phyloP scores from a whole-genome alignment of 2,888 invertebrate species.

The Lapara coniferarum region DNA sequence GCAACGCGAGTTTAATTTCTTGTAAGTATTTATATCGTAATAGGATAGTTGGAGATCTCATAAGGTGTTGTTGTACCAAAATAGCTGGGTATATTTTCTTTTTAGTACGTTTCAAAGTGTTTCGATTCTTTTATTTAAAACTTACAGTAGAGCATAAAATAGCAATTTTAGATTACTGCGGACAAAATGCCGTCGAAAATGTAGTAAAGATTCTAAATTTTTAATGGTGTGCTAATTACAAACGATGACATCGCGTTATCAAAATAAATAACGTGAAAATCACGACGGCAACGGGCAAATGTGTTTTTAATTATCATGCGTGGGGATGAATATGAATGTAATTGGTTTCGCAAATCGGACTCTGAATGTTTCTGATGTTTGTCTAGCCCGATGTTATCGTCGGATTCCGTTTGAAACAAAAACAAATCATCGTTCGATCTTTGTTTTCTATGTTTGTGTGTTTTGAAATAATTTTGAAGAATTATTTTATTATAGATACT shows the following conservation, averaged over 20 bases:
- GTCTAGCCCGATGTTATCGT: neutral
- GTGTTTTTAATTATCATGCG: slow-evolving; percentile 63
- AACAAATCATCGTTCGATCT: no score
- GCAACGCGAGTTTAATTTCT: neutral
- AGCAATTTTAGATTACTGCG: neutral
- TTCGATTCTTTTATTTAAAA: neutral
- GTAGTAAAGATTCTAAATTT: slow-evolving; percentile 7
- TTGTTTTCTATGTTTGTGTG: no score
- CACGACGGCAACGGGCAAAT: slow-evolving; percentile 50
- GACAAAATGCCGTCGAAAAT: neutral
- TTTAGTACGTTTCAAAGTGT: neutral
- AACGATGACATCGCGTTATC: slow-evolving; percentile 46
- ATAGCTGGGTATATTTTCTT: neutral
- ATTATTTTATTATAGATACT: no score
- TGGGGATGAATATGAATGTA: slow-evolving; percentile 52
- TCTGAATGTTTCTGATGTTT: slow-evolving; percentile 31
- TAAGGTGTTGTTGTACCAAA: neutral
- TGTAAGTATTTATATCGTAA: neutral
- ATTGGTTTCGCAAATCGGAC: slow-evolving; percentile 57
- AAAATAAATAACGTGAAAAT: slow-evolving; percentile 41
- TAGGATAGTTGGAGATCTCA: neutral
- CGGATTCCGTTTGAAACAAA: neutral
- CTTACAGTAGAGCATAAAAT: neutral
- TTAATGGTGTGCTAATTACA: slow-evolving; percentile 34
- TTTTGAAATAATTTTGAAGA: no score